Evolutionary conservation across 2,113 vertebrate genomes (phyloP).

Genomic region (Cygnus atratus): DNA sequence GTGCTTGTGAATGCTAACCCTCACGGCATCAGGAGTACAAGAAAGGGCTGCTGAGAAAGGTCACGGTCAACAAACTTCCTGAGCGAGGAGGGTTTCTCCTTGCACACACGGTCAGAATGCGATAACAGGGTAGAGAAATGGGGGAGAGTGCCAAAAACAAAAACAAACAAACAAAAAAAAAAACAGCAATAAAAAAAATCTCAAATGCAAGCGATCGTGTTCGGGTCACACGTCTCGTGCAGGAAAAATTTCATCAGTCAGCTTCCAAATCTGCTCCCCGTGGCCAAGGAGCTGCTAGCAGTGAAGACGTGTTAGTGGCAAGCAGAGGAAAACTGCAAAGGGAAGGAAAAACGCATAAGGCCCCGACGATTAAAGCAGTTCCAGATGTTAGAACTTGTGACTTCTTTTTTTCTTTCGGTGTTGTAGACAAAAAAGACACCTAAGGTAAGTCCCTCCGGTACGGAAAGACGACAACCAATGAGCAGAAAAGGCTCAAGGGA

Average conservation of each 20-base stretch:
- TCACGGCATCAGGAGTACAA: too few relatives aligned
- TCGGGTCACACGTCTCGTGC: too few relatives aligned
- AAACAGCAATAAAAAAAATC: not conserved
- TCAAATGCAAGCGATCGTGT: not conserved
- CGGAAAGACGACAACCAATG: rapidly evolving
- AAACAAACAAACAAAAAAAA: not conserved
- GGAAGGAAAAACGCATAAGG: not conserved
- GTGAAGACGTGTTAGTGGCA: not conserved
- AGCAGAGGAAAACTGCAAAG: not conserved
- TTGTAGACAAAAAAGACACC: not conserved
- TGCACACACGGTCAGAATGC: not conserved
- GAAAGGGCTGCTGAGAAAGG: not conserved
- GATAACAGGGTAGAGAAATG: not conserved
- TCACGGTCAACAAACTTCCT: rapidly evolving
- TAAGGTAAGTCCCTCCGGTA: not conserved
- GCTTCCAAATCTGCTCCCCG: too few relatives aligned
- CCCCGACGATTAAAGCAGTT: not conserved
- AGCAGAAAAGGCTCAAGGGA: not conserved
- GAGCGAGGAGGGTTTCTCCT: not conserved
- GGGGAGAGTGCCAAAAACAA: not conserved
- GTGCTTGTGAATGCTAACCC: too few relatives aligned
- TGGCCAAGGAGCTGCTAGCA: not conserved
- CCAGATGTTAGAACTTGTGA: not conserved
- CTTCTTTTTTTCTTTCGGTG: rapidly evolving
- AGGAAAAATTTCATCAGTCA: not conserved